phyloP scores from a whole-genome alignment of 2,113 vertebrate genomes.

The Cavia aperea region DNA sequence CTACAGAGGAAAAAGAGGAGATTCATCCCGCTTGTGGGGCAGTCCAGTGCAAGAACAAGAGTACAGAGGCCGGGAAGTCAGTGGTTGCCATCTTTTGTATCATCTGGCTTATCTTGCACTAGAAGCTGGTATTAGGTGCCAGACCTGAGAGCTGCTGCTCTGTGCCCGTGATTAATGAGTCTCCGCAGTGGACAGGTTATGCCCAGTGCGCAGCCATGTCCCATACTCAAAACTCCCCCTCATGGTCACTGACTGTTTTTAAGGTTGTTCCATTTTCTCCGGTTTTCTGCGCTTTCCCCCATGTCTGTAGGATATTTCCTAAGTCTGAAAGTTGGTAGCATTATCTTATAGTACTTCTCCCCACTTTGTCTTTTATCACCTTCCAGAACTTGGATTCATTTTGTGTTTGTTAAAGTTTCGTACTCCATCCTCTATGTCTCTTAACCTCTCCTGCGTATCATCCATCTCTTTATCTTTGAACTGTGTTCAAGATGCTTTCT shows the following conservation, averaged over 20 bases:
- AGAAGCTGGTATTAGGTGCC: background rate
- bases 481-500: background rate
- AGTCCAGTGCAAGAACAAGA: background rate
- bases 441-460: background rate
- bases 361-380: background rate
- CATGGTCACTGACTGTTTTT: background rate
- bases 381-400: constrained; percentile 7
- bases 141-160: background rate
- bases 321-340: background rate
- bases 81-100: background rate
- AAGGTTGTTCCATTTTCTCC: background rate
- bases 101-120: background rate
- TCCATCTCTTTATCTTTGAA: background rate
- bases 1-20: background rate
- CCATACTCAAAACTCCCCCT: background rate
- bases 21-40: background rate
- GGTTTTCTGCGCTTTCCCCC: background rate
- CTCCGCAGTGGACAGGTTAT: background rate
- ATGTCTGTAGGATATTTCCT: background rate
- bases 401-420: background rate
- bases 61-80: background rate
- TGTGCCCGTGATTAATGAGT: background rate
- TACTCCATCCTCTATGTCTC: background rate
- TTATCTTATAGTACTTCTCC: background rate
- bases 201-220: background rate